Base-by-base conservation (phyloP, 2,888 invertebrate genomes). In the Tupiocoris notatus region DNA sequence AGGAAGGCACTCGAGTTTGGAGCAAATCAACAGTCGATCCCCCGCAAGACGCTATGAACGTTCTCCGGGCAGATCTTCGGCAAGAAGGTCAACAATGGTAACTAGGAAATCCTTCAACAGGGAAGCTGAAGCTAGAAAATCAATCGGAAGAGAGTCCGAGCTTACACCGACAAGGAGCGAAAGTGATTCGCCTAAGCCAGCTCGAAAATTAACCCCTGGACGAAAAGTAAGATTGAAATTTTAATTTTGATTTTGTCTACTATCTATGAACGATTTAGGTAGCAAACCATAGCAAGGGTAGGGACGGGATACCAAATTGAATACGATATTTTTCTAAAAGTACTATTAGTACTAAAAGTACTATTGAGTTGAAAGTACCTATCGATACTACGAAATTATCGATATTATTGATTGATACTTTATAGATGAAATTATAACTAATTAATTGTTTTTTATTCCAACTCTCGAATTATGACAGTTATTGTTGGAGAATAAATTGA, bases 161-260 rank as follows among this genome's bases (percentile, higher is more conserved):
- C 7, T 58, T n/a, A 57, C 67, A 1, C 67, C 67, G 0, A 3
- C 1, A 12, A 9, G 17, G 1, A 20, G 16, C 1, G 9, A 18
- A 2, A 58, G n/a, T 12, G 68, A 24, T 6, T 20, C n/a, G 6
- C 39, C 39, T 12, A 39, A 7, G 39, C 62, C 73, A 1, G 20
- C 62, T n/a, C 39, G 73, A 16, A 73, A 73, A 22, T n/a, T 73
- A 3, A 73, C 73, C 18, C 73, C 73, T 16, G 63, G 62, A 1
- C 73, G 73, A 6, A 17, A 54, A 17, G 73, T 73, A 59, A 70
- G 61, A 3, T 57, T 57, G 2, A 3, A 57, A 39, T 39, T 39
- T 12, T 39, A 7, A 39, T 39, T 7, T 39, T 39, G 12, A 12
- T 39, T 39, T 39, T 39, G 39, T 39, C 39, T n/a, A n/a, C n/a